A percentile compares a stretch with the other conserved stretches of the same genome.
Conservation (phyloP, 2,888 invertebrate genomes). For the Cantharis rufa region DNA sequence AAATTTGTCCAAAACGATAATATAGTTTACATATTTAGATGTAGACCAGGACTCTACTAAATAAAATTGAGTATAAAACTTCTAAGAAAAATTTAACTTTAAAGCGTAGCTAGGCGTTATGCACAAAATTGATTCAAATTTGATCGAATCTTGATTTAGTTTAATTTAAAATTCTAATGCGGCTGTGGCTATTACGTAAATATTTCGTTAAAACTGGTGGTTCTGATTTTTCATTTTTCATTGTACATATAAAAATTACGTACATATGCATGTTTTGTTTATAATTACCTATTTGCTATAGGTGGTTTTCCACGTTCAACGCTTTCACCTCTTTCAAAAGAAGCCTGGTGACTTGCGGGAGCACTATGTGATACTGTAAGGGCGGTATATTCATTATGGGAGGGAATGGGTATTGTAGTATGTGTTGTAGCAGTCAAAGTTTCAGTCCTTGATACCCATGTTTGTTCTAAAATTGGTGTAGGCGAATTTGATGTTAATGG, state of each 20-base stretch:
- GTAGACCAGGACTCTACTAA: too few species aligned
- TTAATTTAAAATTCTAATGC: too few species aligned
- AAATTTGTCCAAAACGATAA: too few species aligned
- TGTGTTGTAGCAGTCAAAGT: constrained; percentile 42
- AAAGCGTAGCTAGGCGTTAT: too few species aligned
- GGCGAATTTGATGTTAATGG: constrained; percentile 61
- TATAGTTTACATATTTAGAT: too few species aligned
- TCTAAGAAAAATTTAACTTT: too few species aligned
- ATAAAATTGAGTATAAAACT: too few species aligned
- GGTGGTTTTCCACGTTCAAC: constrained; percentile 46
- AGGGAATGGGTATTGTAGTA: constrained; percentile 41
- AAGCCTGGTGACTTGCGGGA: constrained; percentile 54
- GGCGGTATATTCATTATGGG: constrained; percentile 47
- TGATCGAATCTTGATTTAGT: too few species aligned
- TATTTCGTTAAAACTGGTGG: too few species aligned
- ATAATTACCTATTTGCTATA: constrained; percentile 38
- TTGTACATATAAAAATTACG: not conserved
- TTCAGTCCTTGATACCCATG: constrained; percentile 56
- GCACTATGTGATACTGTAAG: constrained; percentile 54
- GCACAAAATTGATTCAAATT: too few species aligned
- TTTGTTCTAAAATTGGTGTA: constrained; percentile 56
- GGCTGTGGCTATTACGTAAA: not conserved
- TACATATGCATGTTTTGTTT: not conserved
- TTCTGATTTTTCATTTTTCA: too few species aligned
- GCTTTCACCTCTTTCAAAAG: constrained; percentile 55